A percentile compares a stretch with the other conserved stretches of the same genome.
Evolutionary conservation across 2,113 vertebrate species (phyloP).

Genomic region (Marmota monax): DNA sequence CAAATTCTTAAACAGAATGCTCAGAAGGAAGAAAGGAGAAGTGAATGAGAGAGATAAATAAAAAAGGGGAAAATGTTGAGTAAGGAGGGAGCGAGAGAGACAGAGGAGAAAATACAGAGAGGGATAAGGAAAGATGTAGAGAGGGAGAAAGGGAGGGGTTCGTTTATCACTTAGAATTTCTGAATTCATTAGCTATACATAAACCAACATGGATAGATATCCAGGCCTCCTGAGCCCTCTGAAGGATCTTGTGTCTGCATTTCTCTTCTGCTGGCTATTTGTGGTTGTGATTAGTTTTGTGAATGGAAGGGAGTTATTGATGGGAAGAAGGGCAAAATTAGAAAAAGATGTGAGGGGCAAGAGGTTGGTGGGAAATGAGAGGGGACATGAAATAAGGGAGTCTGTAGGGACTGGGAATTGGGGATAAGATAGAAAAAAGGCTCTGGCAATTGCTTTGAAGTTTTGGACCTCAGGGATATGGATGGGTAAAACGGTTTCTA

Average conservation of each 20-base stretch:
- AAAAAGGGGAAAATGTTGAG: not conserved
- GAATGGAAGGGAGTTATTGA: not conserved
- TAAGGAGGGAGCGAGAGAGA: too few relatives aligned
- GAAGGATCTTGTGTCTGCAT: too few relatives aligned
- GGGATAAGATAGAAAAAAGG: not conserved
- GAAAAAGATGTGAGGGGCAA: not conserved
- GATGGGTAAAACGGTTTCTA: not conserved
- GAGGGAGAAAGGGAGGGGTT: too few relatives aligned
- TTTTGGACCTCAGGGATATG: not conserved
- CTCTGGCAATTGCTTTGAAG: not conserved
- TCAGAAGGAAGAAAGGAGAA: not conserved
- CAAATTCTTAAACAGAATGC: not conserved
- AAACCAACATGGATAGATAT: not conserved
- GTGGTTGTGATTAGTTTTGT: not conserved
- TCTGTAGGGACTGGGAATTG: not conserved
- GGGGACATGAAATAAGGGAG: not conserved
- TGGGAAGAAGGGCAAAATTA: not conserved
- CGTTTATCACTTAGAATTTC: not conserved
- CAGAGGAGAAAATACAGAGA: too few relatives aligned
- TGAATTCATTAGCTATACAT: not conserved
- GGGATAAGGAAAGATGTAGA: too few relatives aligned
- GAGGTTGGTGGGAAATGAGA: not conserved
- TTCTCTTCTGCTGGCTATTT: too few relatives aligned
- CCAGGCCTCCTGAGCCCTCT: too few relatives aligned
- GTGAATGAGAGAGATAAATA: too few relatives aligned